Evolutionary conservation across 2,888 invertebrate genomes (phyloP), one percentile per base, ranked within the genome.

Genomic region (Eurytoma adleriae): DNA sequence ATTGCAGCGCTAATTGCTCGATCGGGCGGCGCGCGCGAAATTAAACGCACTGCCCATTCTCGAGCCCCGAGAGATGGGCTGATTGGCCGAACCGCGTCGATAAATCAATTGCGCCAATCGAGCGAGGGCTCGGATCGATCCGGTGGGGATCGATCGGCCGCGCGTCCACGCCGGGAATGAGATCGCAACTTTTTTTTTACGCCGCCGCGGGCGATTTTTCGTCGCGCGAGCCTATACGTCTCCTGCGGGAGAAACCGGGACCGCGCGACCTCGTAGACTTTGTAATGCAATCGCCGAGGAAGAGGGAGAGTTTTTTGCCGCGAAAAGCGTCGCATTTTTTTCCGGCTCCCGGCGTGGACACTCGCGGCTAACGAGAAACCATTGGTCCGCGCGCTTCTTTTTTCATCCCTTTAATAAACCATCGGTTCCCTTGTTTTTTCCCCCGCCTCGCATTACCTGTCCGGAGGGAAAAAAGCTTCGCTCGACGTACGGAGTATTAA

Each of bases 91-190:
- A 13, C 2, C 59, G 67, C 78, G 78, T 61, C 71, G 85, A 86
- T 85, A 85, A 87, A 87, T 88, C 88, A 88, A 88, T 88, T 88
- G 87, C 82, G 61, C 72, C 52, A 67, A 78, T 72, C 76, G 78
- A 72, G 82, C 71, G 81, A 80, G 79, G 79, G 87, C 85, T 87
- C 87, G 85, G 86, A 87, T 85, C 87, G 85, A 86, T 87, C 84
- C 83, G 84, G 78, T 40, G 5, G 78, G 82, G 85, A 85, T 87
- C 86, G 86, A 86, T 88, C 84, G 76, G 16, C 61, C 50, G 52
- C 12, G 18, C 50, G 61, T 14, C 14, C 67, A 13, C 16, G 14
- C 10, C 12, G 75, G 57, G 75, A 75, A 75, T 67, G 76, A 61
- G 69, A 76, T 52, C 68, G 16, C 62, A 18, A 13, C 14, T 16